phyloP scores from a whole-genome alignment of 1,140 invertebrate genomes.

The Zeugodacus cucurbitae region DNA sequence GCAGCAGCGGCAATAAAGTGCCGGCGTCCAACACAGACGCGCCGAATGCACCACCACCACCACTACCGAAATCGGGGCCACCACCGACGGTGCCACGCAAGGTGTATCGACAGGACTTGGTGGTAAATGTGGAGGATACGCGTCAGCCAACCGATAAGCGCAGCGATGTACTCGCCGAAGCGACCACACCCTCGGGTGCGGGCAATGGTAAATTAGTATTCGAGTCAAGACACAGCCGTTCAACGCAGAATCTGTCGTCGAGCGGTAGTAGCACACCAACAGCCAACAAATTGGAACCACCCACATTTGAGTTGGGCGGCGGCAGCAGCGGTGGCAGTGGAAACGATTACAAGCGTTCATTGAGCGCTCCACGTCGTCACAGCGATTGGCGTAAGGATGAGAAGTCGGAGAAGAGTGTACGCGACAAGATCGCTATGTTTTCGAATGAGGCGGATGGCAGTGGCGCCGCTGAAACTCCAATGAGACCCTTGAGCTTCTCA shows the following conservation, averaged over 20 bases:
- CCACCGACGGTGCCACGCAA: constrained; percentile 60
- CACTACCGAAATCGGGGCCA: constrained; percentile 60
- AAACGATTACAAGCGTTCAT: constrained; percentile 57
- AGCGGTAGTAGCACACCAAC: constrained; percentile 18
- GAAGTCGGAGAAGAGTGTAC: constrained; percentile 81
- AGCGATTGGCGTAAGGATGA: constrained; percentile 74
- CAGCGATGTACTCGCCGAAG: background rate
- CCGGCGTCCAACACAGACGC: background rate
- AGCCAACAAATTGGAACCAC: background rate
- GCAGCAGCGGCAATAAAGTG: background rate
- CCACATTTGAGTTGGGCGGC: constrained; percentile 3
- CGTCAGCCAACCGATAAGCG: constrained; percentile 39
- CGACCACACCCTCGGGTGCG: background rate
- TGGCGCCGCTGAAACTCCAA: constrained; percentile 39
- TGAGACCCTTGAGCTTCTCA: constrained; percentile 42
- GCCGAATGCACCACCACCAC: constrained; percentile 52
- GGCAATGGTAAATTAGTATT: background rate
- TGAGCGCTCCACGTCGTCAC: constrained; percentile 54
- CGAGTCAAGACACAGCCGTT: constrained; percentile 40
- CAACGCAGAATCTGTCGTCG: constrained; percentile 33
- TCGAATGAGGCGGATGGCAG: constrained; percentile 67
- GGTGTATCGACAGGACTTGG: constrained; percentile 61
- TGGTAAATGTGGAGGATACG: constrained; percentile 60
- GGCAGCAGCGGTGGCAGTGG: constrained; percentile 41
- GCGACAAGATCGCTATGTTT: constrained; percentile 91